phyloP scores from a whole-genome alignment of 2,797 vertebrate genomes.

The Acanthis flammea region DNA sequence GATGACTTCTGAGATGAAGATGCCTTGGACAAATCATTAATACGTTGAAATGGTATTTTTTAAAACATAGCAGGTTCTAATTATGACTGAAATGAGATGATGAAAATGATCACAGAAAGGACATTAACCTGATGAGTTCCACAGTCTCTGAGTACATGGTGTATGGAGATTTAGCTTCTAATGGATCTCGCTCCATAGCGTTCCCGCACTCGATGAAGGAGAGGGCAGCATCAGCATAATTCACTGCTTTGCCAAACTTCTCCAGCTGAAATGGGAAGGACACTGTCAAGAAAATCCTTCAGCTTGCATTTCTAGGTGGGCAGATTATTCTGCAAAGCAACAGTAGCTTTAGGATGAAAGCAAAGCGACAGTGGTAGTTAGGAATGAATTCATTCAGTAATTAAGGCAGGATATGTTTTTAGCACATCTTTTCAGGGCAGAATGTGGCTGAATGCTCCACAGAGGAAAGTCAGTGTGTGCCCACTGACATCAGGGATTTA shows the following conservation, averaged over 20 bases:
- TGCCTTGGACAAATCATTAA: constrained; percentile 77
- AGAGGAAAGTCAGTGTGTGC: not conserved
- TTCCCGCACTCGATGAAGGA: constrained; percentile 98
- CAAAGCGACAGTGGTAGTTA: fast-evolving
- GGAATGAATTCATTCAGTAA: not conserved
- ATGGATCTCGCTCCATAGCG: constrained; percentile 95
- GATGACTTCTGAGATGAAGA: constrained; percentile 78
- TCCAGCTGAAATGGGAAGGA: constrained; percentile 84
- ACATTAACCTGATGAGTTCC: constrained; percentile 94
- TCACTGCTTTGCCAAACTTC: constrained; percentile 96
- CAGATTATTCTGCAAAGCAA: not conserved
- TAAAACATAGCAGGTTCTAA: constrained; percentile 75
- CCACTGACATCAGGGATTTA: not conserved
- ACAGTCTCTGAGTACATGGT: constrained; percentile 99
- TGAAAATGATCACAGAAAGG: constrained; percentile 73
- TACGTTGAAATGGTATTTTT: constrained; percentile 74
- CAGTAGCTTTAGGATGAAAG: not conserved
- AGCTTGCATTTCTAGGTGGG: constrained; percentile 11
- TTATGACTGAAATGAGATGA: constrained; percentile 73
- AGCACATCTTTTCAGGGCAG: not conserved
- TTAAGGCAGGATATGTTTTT: not conserved
- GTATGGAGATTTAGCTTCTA: constrained; percentile 96
- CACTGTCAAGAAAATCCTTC: not conserved
- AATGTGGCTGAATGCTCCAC: not conserved
- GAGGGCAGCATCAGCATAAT: constrained; percentile 94